These are phyloP conservation scores for Numida meleagris DNA, from an alignment of 2,113 vertebrate species.

Conservation along the genomic window DNA sequence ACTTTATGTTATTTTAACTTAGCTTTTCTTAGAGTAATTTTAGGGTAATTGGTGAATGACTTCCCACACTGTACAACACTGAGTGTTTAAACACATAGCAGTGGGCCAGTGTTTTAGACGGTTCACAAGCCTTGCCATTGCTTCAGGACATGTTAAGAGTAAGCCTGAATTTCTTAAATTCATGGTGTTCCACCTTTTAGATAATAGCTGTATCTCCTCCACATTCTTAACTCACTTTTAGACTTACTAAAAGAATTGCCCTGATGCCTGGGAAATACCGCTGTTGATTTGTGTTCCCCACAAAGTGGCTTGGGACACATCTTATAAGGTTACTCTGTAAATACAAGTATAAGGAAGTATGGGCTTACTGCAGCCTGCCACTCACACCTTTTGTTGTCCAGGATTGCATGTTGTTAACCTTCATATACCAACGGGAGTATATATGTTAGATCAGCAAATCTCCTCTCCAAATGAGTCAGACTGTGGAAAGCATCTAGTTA, in stretches of 20 bases:
- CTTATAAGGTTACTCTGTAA: neutral
- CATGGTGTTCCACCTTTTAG: neutral
- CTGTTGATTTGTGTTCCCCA: neutral
- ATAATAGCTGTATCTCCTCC: neutral
- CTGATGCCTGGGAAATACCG: neutral
- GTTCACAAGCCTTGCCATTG: neutral
- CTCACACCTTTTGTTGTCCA: neutral
- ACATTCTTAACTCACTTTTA: neutral
- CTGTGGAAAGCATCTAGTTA: neutral
- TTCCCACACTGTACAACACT: neutral
- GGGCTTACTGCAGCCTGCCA: neutral
- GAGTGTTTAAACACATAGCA: neutral
- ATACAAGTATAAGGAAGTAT: fast-evolving
- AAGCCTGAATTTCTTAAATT: neutral
- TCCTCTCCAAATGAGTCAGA: neutral
- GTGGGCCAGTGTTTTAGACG: neutral
- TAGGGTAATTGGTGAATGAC: neutral
- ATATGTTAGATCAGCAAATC: neutral
- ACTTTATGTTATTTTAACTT: neutral
- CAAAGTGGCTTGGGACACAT: neutral
- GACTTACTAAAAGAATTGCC: neutral
- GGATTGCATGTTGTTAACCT: neutral
- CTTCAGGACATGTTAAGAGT: neutral
- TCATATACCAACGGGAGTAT: neutral
- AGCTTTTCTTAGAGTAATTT: neutral